phyloP scores from a whole-genome alignment of 2,888 invertebrate genomes.

The Drosophila rubida region DNA sequence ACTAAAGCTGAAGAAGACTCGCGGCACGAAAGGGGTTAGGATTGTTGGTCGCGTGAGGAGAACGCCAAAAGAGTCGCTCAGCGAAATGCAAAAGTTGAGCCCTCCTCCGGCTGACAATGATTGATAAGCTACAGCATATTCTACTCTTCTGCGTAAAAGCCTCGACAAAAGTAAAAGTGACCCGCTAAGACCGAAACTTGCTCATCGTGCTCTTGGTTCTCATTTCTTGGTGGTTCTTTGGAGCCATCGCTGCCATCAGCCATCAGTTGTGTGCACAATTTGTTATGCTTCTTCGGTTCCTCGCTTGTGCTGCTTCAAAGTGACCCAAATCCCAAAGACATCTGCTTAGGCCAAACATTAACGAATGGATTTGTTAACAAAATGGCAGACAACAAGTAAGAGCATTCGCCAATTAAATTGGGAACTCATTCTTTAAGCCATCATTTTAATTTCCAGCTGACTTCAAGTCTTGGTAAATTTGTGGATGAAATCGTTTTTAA shows the following conservation, averaged over 20 bases:
- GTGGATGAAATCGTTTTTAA: no score
- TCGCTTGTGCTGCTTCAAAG: conserved; percentile 14
- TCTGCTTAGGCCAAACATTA: background rate
- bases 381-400: background rate
- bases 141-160: conserved; percentile 64
- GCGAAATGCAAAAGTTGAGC: conserved; percentile 66
- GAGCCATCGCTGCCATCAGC: conserved; percentile 14
- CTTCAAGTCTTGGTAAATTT: no score
- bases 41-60: conserved; percentile 29
- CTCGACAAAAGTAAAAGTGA: conserved; percentile 76
- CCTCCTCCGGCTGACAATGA: conserved; percentile 76
- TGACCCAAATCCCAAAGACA: conserved; percentile 36
- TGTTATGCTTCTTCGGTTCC: conserved; percentile 11
- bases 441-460: background rate
- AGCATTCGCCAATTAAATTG: background rate
- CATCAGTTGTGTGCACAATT: conserved; percentile 12
- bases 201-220: conserved; percentile 1
- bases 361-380: conserved; percentile 3
- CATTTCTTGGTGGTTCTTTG: conserved; percentile 30
- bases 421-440: background rate
- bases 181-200: conserved; percentile 47
- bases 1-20: conserved; percentile 30
- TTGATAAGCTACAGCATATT: conserved; percentile 80
- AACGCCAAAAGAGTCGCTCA: conserved; percentile 46
- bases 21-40: conserved; percentile 42